Conservation (phyloP, 2,797 vertebrate species). For the Artibeus lituratus region DNA sequence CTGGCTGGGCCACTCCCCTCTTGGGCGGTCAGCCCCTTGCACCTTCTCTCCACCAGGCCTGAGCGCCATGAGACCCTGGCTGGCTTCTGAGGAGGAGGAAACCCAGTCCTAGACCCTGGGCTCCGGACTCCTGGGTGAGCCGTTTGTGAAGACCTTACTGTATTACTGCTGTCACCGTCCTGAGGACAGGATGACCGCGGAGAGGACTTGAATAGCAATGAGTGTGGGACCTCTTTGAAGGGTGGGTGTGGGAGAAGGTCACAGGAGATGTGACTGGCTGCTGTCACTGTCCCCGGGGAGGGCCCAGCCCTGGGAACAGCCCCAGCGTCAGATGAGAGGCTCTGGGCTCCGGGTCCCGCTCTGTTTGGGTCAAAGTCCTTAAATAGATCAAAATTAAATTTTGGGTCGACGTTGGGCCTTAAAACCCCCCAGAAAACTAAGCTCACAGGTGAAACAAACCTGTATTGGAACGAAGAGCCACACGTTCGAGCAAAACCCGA, state of each 20-base stretch:
- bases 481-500: not conserved
- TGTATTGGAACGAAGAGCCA: not conserved
- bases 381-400: too few relatives aligned
- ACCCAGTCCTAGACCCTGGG: not conserved
- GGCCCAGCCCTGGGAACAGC: not conserved
- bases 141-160: accelerated
- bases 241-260: not conserved
- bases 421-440: too few relatives aligned
- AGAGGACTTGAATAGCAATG: accelerated
- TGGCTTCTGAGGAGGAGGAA: not conserved
- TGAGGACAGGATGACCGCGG: not conserved
- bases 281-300: not conserved
- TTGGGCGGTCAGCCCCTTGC: not conserved
- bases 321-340: accelerated
- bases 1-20: not conserved
- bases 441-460: not conserved
- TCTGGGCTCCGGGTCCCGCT: not conserved
- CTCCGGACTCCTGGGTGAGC: not conserved
- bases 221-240: not conserved
- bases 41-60: not conserved
- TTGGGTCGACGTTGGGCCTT: too few relatives aligned
- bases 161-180: not conserved
- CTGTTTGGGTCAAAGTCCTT: not conserved
- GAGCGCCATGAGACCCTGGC: not conserved
- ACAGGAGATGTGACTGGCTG: accelerated